These are phyloP conservation scores for Corythornis cristatus DNA, from an alignment of 2,113 vertebrate species.

Conservation along the genomic window DNA sequence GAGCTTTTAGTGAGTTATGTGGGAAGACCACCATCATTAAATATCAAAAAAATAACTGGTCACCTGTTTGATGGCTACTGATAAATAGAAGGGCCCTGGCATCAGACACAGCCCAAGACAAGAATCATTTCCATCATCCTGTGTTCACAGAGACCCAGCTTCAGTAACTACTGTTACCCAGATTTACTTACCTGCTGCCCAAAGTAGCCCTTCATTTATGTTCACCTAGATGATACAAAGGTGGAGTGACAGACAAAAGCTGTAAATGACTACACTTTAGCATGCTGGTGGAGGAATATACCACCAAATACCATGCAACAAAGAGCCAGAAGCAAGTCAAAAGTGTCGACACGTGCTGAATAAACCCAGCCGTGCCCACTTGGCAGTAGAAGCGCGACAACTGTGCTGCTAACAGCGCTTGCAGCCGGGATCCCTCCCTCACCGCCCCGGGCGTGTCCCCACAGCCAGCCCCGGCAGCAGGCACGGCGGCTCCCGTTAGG, in stretches of 20 bases:
- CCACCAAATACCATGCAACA: background rate
- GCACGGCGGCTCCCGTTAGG: background rate
- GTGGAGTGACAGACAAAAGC: background rate
- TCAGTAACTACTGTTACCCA: background rate
- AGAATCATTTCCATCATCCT: fast-evolving
- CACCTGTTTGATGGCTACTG: background rate
- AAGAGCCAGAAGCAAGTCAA: background rate
- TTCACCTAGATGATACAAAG: background rate
- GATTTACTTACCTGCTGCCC: background rate
- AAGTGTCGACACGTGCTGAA: background rate
- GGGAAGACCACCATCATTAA: background rate
- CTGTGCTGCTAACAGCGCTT: fast-evolving
- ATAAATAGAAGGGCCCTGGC: background rate
- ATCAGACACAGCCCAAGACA: too few species aligned
- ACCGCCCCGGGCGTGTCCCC: fast-evolving
- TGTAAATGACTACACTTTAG: background rate
- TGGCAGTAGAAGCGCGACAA: fast-evolving
- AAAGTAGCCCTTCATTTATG: background rate
- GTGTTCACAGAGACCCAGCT: background rate
- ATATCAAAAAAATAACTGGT: background rate
- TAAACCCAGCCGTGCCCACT: background rate
- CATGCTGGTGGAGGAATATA: background rate
- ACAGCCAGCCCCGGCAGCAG: fast-evolving
- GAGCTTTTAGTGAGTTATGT: background rate
- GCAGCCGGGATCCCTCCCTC: background rate